Conservation (phyloP, 2,113 vertebrate genomes). For the Epinephelus cyanopodus region DNA sequence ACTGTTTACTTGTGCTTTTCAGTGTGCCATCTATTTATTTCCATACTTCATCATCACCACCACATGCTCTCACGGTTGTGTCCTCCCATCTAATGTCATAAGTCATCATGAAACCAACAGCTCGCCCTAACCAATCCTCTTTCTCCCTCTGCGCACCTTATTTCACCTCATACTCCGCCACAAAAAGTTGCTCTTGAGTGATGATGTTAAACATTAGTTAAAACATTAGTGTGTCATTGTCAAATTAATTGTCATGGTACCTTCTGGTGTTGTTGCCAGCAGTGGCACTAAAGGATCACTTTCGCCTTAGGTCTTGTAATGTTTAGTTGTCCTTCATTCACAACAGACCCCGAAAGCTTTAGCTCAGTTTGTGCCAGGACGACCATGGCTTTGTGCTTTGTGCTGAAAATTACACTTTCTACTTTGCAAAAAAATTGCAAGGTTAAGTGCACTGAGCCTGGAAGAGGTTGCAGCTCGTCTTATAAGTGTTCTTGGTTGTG, state of each 20-base stretch:
- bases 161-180: not conserved
- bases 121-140: not conserved
- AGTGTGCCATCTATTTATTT: not conserved
- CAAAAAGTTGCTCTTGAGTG: constrained; percentile 31
- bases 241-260: not conserved
- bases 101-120: not conserved
- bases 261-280: not conserved
- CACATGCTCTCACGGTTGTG: not conserved
- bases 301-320: not conserved
- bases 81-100: not conserved
- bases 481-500: not conserved
- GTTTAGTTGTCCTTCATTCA: not conserved
- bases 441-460: not conserved
- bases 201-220: not conserved
- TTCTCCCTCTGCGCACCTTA: not conserved
- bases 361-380: not conserved
- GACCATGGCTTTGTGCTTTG: not conserved
- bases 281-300: not conserved
- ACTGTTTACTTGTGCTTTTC: not conserved
- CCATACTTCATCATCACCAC: not conserved
- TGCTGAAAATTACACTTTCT: not conserved
- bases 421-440: not conserved
- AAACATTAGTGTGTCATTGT: not conserved
- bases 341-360: not conserved
- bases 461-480: not conserved